phyloP scores from a whole-genome alignment of 2,797 vertebrate species.

The Muraenolepis orangiensis region DNA sequence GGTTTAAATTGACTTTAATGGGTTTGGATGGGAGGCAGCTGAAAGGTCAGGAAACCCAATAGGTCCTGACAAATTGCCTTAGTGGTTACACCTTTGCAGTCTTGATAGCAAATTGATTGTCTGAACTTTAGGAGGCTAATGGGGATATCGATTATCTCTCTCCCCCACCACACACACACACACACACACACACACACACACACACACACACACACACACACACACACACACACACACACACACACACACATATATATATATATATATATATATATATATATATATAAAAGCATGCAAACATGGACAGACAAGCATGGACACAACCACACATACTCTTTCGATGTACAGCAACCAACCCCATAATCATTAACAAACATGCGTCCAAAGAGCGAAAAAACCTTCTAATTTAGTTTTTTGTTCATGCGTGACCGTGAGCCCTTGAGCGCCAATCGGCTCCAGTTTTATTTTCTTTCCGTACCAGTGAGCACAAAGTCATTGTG shows the following conservation, averaged over 20 bases:
- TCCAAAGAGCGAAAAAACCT: slow-evolving; percentile 49
- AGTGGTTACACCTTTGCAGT: slow-evolving; percentile 18
- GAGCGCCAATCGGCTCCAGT: slow-evolving; percentile 17
- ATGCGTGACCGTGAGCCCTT: slow-evolving; percentile 18
- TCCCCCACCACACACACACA: slow-evolving; percentile 2
- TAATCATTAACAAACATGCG: slow-evolving; percentile 53
- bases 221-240: too few relatives aligned
- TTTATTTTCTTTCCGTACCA: slow-evolving; percentile 32
- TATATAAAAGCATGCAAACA: too few relatives aligned
- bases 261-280: not conserved
- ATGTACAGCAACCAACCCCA: slow-evolving; percentile 37
- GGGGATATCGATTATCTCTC: slow-evolving; percentile 45
- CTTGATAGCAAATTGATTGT: slow-evolving; percentile 39
- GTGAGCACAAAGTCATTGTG: slow-evolving; percentile 36
- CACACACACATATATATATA: not conserved
- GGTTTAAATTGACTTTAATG: slow-evolving; percentile 34
- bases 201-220: slow-evolving; percentile 1
- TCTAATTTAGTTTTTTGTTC: slow-evolving; percentile 1
- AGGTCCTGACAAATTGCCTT: slow-evolving; percentile 47
- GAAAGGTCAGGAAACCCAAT: slow-evolving; percentile 36
- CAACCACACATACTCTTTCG: slow-evolving; percentile 20
- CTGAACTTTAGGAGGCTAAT: slow-evolving; percentile 57
- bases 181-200: slow-evolving; percentile 1
- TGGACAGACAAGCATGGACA: slow-evolving; percentile 16
- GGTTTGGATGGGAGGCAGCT: slow-evolving; percentile 37